Conservation (phyloP, 2,113 vertebrate species). For the Eleginops maclovinus region DNA sequence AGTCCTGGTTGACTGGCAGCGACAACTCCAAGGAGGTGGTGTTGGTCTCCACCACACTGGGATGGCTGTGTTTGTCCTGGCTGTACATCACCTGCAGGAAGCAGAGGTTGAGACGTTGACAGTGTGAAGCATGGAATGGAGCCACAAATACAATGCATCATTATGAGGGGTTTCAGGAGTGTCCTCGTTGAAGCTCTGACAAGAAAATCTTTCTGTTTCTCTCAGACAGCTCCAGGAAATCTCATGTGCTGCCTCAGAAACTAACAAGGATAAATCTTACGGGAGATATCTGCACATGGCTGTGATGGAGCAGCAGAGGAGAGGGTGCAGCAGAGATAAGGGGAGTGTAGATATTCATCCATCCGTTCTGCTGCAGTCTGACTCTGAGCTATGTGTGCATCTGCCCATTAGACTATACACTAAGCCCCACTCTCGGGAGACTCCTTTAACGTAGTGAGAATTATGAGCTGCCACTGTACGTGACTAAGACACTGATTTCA, state of each 20-base stretch:
- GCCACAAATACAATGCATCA: not conserved
- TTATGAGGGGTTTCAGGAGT: not conserved
- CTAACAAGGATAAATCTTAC: slow-evolving; percentile 35
- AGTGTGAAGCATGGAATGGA: not conserved
- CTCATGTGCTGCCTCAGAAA: slow-evolving; percentile 23
- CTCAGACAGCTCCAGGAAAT: slow-evolving; percentile 18
- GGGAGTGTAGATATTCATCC: slow-evolving; percentile 13
- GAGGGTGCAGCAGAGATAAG: too few species aligned
- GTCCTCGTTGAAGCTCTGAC: slow-evolving; percentile 8
- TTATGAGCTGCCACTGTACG: not conserved
- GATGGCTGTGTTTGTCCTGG: slow-evolving; percentile 90
- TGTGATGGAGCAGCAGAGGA: slow-evolving; percentile 32
- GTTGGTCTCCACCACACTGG: slow-evolving; percentile 94
- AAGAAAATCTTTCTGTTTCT: slow-evolving; percentile 17
- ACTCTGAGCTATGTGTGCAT: not conserved
- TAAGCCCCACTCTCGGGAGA: not conserved
- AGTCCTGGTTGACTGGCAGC: slow-evolving; percentile 92
- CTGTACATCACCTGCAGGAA: slow-evolving; percentile 91
- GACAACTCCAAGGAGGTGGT: slow-evolving; percentile 93
- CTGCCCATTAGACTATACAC: not conserved
- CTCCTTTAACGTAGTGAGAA: slow-evolving; percentile 4
- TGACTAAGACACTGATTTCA: not conserved
- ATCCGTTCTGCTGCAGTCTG: slow-evolving; percentile 3
- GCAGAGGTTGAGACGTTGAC: slow-evolving; percentile 8
- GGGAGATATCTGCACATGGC: slow-evolving; percentile 20